phyloP scores from a whole-genome alignment of 2,888 invertebrate species.

The Mystacides longicornis region DNA sequence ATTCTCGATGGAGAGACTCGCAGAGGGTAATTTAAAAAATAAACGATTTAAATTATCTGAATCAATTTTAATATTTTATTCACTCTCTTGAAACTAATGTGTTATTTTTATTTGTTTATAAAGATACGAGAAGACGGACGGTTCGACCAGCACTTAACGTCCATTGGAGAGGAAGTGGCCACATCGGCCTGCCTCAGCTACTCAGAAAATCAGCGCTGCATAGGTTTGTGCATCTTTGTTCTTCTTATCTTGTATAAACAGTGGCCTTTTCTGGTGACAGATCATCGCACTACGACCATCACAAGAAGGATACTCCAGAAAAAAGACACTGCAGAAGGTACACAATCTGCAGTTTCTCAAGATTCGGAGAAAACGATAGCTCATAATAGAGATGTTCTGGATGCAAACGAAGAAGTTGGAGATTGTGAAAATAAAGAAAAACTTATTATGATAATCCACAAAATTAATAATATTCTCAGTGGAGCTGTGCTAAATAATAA shows the following conservation, averaged over 20 bases:
- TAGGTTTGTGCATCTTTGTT: constrained; percentile 49
- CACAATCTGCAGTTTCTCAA: too few relatives aligned
- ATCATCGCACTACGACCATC: constrained; percentile 4
- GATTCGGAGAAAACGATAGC: too few relatives aligned
- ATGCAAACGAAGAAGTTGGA: too few relatives aligned
- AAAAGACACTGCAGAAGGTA: neutral
- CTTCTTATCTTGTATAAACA: constrained; percentile 35
- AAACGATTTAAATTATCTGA: neutral
- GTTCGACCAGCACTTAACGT: constrained; percentile 26
- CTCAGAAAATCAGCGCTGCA: constrained; percentile 38
- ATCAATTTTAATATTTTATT: neutral
- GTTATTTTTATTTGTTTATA: neutral
- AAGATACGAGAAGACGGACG: constrained; percentile 43
- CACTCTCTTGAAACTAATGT: neutral
- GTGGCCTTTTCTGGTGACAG: neutral
- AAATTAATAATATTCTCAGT: too few relatives aligned
- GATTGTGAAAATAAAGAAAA: too few relatives aligned
- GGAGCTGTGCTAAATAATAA: too few relatives aligned
- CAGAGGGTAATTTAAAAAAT: constrained; percentile 49
- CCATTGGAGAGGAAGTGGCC: constrained; percentile 27
- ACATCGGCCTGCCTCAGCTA: constrained; percentile 37
- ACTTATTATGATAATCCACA: too few relatives aligned
- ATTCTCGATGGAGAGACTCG: constrained; percentile 54
- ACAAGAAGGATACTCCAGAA: neutral
- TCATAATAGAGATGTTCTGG: too few relatives aligned